Percentiles rank a stretch among this genome's conserved stretches.
These are phyloP conservation scores for Cyanoderma ruficeps DNA, from an alignment of 2,113 vertebrate genomes.

Conservation along the genomic window DNA sequence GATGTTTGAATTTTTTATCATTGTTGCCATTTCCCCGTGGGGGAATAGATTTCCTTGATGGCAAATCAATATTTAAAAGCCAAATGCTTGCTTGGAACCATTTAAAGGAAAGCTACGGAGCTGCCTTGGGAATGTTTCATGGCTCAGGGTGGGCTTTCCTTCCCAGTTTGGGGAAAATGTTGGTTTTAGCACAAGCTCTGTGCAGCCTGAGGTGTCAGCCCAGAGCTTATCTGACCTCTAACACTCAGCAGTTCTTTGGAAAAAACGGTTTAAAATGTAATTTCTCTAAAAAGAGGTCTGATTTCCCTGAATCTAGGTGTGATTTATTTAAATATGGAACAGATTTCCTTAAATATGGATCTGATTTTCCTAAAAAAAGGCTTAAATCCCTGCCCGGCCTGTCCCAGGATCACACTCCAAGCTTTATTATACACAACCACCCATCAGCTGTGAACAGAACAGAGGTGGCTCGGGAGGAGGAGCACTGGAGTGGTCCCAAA, in stretches of 20 bases:
- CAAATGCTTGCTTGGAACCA: neutral
- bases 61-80: neutral
- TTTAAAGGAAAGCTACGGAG: neutral
- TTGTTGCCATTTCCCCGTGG: neutral
- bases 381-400: accelerated
- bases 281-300: neutral
- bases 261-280: neutral
- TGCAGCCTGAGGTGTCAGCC: neutral
- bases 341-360: neutral
- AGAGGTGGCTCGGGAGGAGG: neutral
- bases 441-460: neutral
- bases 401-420: neutral
- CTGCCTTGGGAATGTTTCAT: neutral
- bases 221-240: neutral
- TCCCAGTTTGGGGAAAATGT: neutral
- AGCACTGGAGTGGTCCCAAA: accelerated
- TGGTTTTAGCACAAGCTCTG: neutral
- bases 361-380: neutral
- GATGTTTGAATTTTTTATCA: neutral
- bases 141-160: neutral
- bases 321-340: neutral
- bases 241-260: neutral
- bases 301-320: neutral
- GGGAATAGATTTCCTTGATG: neutral
- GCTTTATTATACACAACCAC: accelerated